phyloP scores from a whole-genome alignment of 2,113 vertebrate species.

The Ptilorrhoa leucosticta region DNA sequence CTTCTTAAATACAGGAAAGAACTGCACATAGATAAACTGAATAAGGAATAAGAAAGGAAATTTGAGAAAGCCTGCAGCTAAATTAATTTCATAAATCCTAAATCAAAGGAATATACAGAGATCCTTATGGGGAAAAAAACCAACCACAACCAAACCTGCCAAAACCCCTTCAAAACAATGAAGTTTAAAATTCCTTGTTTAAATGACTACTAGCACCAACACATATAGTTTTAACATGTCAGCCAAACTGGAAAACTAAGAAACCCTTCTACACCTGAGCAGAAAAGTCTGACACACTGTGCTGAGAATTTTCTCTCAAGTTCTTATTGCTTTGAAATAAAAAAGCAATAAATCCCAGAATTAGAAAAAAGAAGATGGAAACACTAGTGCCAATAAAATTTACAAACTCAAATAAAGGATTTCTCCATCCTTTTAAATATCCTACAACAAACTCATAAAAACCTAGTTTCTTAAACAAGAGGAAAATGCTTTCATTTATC shows the following conservation, averaged over 20 bases:
- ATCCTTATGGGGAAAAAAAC: not conserved
- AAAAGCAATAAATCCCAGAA: slow-evolving; percentile 34
- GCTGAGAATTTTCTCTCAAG: not conserved
- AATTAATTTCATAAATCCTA: not conserved
- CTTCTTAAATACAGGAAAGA: not conserved
- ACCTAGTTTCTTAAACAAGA: slow-evolving; percentile 28
- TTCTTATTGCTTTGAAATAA: slow-evolving; percentile 41
- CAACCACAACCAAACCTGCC: not conserved
- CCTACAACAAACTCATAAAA: slow-evolving; percentile 44
- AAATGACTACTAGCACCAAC: not conserved
- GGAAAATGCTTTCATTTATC: slow-evolving; percentile 33
- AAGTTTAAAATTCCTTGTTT: not conserved
- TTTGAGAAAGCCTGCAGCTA: not conserved
- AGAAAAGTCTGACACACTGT: not conserved
- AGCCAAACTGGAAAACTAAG: not conserved
- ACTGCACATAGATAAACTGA: not conserved
- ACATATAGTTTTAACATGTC: not conserved
- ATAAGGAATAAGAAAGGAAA: not conserved
- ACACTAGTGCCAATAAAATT: slow-evolving; percentile 49
- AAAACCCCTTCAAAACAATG: rapidly evolving
- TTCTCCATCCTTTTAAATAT: slow-evolving; percentile 20
- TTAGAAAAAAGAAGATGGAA: not conserved
- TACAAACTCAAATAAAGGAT: slow-evolving; percentile 50
- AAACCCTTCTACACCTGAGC: not conserved
- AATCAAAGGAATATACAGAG: not conserved